phyloP scores from a whole-genome alignment of 2,797 vertebrate species.

The Pipistrellus pipistrellus region DNA sequence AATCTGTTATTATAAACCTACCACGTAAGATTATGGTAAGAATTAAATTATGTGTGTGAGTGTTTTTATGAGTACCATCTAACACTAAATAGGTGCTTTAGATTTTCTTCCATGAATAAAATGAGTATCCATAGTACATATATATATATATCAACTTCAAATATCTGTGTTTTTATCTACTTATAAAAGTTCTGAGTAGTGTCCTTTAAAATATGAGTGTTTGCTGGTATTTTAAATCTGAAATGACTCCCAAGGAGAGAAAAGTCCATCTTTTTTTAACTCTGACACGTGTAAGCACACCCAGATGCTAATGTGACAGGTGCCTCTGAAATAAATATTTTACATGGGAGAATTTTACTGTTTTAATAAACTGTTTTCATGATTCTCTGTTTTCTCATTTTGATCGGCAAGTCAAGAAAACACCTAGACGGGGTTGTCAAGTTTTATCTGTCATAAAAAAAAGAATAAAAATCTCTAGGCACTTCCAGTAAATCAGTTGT shows the following conservation, averaged over 20 bases:
- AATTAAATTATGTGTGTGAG: not conserved
- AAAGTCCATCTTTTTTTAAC: slow-evolving; percentile 56
- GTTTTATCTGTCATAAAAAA: slow-evolving; percentile 74
- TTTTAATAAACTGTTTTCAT: slow-evolving; percentile 66
- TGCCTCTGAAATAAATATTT: slow-evolving; percentile 67
- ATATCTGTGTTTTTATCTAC: slow-evolving; percentile 24
- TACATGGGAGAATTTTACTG: slow-evolving; percentile 58
- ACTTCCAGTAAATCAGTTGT: slow-evolving; percentile 53
- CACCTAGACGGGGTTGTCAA: slow-evolving; percentile 69
- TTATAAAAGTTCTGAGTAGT: not conserved
- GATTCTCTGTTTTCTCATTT: slow-evolving; percentile 67
- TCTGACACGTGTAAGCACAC: slow-evolving; percentile 46
- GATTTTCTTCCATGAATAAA: slow-evolving; percentile 34
- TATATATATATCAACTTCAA: not conserved
- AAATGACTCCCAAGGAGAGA: not conserved
- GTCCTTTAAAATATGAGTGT: not conserved
- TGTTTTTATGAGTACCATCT: not conserved
- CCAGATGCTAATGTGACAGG: slow-evolving; percentile 63
- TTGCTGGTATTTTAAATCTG: slow-evolving; percentile 39
- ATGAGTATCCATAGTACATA: not conserved
- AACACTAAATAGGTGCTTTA: not conserved
- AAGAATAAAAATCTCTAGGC: slow-evolving; percentile 69
- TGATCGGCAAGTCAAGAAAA: slow-evolving; percentile 67
- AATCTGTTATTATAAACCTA: not conserved
- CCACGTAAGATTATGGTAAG: not conserved